A percentile compares a stretch with the other conserved stretches of the same genome.
Evolutionary conservation across 2,113 vertebrate genomes (phyloP).

Genomic region (Petroica traversi): DNA sequence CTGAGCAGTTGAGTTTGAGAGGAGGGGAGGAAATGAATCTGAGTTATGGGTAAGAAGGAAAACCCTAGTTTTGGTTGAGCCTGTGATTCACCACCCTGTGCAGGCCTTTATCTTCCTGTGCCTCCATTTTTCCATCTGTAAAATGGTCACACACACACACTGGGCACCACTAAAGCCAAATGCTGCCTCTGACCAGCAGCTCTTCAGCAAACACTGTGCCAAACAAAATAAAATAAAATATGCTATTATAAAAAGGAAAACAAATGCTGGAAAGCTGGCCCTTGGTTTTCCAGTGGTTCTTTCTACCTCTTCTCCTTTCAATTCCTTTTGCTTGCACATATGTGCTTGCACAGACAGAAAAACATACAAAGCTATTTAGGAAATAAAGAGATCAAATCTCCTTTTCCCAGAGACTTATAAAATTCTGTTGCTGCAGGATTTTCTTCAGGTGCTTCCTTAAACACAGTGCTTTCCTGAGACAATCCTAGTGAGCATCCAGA

Average conservation of each 20-base stretch:
- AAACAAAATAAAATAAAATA: neutral
- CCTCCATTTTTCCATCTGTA: constrained; percentile 27
- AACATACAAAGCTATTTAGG: neutral
- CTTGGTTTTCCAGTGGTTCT: constrained; percentile 24
- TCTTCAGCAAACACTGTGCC: constrained; percentile 45
- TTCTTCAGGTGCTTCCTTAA: constrained; percentile 13
- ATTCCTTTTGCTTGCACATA: neutral
- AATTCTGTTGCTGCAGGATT: neutral
- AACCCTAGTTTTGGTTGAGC: constrained; percentile 42
- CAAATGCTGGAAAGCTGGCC: constrained; percentile 15
- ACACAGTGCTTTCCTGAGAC: constrained; percentile 16
- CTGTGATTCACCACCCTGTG: neutral
- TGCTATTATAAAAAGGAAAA: constrained; percentile 9
- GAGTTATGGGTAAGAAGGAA: constrained; percentile 37
- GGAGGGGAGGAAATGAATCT: neutral
- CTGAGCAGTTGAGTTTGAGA: constrained; percentile 4
- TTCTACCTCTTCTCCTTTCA: neutral
- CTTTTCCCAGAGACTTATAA: constrained; percentile 6
- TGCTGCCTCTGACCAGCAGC: constrained; percentile 4
- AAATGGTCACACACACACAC: constrained; percentile 18
- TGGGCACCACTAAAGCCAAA: constrained; percentile 48
- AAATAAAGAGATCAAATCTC: constrained; percentile 5
- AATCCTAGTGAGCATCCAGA: constrained; percentile 46
- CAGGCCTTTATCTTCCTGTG: constrained; percentile 36
- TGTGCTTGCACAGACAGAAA: neutral